A percentile compares a stretch with the other conserved stretches of the same genome.
phyloP scores from a whole-genome alignment of 2,113 vertebrate species.

The Sebastes schlegelii region DNA sequence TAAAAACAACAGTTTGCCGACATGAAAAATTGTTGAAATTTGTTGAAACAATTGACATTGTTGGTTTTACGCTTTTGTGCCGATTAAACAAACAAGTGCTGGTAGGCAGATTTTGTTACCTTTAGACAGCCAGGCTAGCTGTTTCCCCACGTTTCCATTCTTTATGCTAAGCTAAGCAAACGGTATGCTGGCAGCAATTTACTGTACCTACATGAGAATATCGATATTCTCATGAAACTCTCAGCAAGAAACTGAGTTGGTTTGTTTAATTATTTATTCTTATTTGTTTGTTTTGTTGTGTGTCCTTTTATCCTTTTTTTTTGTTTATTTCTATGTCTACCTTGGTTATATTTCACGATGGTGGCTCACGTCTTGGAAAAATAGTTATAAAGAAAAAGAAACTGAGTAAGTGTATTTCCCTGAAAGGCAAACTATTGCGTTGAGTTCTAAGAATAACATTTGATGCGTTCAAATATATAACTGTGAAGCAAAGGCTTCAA shows the following conservation, averaged over 20 bases:
- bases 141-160: not conserved
- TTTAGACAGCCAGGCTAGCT: not conserved
- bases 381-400: too few species aligned
- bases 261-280: too few species aligned
- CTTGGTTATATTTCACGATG: too few species aligned
- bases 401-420: not conserved
- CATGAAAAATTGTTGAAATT: too few species aligned
- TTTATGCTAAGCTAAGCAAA: constrained; percentile 15
- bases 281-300: too few species aligned
- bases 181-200: not conserved
- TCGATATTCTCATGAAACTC: not conserved
- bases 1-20: not conserved
- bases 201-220: not conserved
- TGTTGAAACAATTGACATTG: not conserved
- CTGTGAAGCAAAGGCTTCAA: not conserved
- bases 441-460: not conserved
- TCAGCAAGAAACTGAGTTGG: too few species aligned
- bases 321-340: too few species aligned
- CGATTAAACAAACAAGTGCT: not conserved
- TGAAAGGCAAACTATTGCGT: not conserved
- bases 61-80: not conserved
- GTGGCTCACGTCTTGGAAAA: too few species aligned
- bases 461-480: not conserved
- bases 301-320: too few species aligned
- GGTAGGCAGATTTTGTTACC: not conserved